Evolutionary conservation across 2,797 vertebrate genomes (phyloP).

Genomic region (Lacerta bilineata): DNA sequence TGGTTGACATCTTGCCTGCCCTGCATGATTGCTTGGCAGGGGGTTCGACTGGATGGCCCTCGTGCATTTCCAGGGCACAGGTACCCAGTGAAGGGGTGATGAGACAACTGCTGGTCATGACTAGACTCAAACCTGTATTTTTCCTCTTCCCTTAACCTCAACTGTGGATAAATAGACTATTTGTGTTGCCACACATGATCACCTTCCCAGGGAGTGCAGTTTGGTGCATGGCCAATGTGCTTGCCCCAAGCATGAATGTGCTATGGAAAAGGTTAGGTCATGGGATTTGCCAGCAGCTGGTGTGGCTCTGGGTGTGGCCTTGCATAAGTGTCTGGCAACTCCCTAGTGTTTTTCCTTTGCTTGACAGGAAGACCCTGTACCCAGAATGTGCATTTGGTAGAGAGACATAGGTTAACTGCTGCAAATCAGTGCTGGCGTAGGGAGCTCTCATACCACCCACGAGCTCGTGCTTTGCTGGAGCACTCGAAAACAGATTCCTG

Average conservation of each 20-base stretch:
- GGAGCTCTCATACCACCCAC: not conserved
- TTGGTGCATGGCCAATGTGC: not conserved
- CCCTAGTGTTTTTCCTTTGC: not conserved
- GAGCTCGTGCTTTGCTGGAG: not conserved
- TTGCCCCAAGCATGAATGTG: not conserved
- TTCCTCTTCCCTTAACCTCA: not conserved
- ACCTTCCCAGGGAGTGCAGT: not conserved
- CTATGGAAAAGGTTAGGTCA: not conserved
- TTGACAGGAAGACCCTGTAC: not conserved
- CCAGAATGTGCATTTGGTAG: not conserved
- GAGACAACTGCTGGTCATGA: not conserved
- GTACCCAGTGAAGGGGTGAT: not conserved
- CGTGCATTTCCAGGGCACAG: not conserved
- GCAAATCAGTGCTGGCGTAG: not conserved
- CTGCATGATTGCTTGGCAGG: not conserved
- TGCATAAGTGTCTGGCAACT: too few relatives aligned
- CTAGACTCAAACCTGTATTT: not conserved
- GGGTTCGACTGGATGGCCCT: too few relatives aligned
- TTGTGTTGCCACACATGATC: not conserved
- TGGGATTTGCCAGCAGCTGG: not conserved
- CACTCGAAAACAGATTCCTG: not conserved
- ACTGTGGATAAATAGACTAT: not conserved
- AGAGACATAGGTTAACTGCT: not conserved
- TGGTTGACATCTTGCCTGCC: not conserved
- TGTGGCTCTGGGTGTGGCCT: not conserved